Conservation (phyloP, 2,797 vertebrate genomes). For the Rhynchotus rufescens region DNA sequence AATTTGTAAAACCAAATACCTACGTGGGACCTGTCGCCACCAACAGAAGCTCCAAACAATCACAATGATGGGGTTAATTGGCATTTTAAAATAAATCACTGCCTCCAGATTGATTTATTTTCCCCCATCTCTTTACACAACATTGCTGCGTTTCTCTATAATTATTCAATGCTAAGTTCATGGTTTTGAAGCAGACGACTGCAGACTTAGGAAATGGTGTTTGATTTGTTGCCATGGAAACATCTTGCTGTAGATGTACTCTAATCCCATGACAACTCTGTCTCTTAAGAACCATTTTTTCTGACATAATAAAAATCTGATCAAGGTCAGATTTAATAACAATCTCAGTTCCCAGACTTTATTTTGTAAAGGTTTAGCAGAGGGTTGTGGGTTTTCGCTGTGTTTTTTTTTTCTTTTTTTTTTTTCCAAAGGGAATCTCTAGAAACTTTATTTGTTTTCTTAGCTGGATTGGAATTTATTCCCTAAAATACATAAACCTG, state of each 20-base stretch:
- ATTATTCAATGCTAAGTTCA: slow-evolving; percentile 86
- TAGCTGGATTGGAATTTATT: slow-evolving; percentile 64
- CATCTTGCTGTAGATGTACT: slow-evolving; percentile 84
- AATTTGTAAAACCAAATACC: slow-evolving; percentile 77
- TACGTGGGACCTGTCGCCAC: slow-evolving; percentile 62
- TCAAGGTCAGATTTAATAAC: slow-evolving; percentile 86
- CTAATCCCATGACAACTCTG: slow-evolving; percentile 85
- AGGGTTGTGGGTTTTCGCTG: background rate
- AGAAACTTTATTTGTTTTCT: slow-evolving; percentile 74
- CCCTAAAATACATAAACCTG: slow-evolving; percentile 66
- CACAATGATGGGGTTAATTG: slow-evolving; percentile 81
- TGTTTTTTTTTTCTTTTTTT: background rate
- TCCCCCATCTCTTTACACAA: slow-evolving; percentile 73
- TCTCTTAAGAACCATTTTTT: slow-evolving; percentile 83
- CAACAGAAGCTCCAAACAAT: slow-evolving; percentile 68
- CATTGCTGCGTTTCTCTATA: slow-evolving; percentile 81
- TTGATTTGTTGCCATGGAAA: slow-evolving; percentile 87
- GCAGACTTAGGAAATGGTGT: slow-evolving; percentile 82
- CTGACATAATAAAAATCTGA: slow-evolving; percentile 85
- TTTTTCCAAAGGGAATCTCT: slow-evolving; percentile 64
- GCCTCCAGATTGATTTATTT: slow-evolving; percentile 79
- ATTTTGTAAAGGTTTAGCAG: slow-evolving; percentile 70
- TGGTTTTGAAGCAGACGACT: slow-evolving; percentile 82
- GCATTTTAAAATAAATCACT: slow-evolving; percentile 82
- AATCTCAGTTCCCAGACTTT: slow-evolving; percentile 79